Conservation (phyloP, 2,113 vertebrate species). For the Rhinoderma darwinii region DNA sequence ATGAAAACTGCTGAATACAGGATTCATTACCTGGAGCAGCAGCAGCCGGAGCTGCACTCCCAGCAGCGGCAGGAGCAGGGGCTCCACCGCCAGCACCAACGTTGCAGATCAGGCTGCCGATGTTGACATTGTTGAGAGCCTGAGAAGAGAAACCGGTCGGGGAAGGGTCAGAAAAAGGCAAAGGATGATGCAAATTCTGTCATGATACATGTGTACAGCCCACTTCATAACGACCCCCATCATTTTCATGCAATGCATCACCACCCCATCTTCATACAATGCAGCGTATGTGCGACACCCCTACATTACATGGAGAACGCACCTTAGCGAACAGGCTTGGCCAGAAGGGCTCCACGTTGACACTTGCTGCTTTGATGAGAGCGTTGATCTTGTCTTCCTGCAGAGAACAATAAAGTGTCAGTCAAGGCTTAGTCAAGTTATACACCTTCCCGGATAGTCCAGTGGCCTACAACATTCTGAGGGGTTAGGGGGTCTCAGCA, state of each 20-base stretch:
- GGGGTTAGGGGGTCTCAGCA: no score
- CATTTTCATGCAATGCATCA: neutral
- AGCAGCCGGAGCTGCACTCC: constrained; percentile 69
- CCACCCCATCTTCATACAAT: no score
- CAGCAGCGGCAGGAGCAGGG: constrained; percentile 73
- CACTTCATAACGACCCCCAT: no score
- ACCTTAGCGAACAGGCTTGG: constrained; percentile 91
- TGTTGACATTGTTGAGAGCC: constrained; percentile 89
- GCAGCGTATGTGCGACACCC: no score
- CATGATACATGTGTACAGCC: no score
- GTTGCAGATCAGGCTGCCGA: constrained; percentile 92
- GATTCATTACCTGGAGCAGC: constrained; percentile 81
- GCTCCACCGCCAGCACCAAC: constrained; percentile 89
- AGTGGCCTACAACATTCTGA: no score
- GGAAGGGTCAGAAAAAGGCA: no score
- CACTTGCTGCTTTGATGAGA: constrained; percentile 85
- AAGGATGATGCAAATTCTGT: no score
- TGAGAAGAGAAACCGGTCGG: constrained; percentile 60
- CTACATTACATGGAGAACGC: neutral
- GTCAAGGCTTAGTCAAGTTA: no score
- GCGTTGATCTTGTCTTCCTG: constrained; percentile 90
- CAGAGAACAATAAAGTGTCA: neutral
- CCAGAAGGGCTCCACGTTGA: constrained; percentile 88
- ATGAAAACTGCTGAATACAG: no score
- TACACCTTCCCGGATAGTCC: no score